Evolutionary conservation across 2,888 invertebrate species (phyloP), one percentile per base, ranked within the genome.

Genomic region (Zygogramma bicolorata): DNA sequence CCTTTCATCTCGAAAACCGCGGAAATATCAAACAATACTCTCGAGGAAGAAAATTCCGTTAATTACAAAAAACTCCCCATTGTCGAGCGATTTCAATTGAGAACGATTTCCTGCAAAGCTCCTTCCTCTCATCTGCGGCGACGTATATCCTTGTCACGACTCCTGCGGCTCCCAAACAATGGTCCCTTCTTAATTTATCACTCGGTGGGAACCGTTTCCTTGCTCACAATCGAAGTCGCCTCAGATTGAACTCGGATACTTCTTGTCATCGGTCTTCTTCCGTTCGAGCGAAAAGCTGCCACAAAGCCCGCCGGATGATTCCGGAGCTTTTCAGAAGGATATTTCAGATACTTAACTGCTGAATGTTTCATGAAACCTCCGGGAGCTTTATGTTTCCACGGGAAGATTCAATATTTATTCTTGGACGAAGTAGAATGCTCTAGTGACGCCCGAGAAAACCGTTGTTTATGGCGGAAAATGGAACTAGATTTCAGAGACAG

Each of bases 111-210:
- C 82, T 84, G 75, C 79, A 82, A 82, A 83, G 82, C 84, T 85
- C 84, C 84, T 84, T 82, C 46, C 29, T 49, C 25, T 46, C 46
- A 18, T 18, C 63, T 63, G n/a, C 27, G 25, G 53, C 59, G 71
- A 67, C 66, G 67, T 71, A 74, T 86, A 85, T 86, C 86, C 84
- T 84, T 86, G 85, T 86, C 85, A 86, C 82, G 79, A 80, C 84
- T 83, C n/a, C n/a, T n/a, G n/a, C n/a, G n/a, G n/a, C n/a, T n/a
- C 79, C 83, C 85, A 86, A 86, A 86, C 86, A 86, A 86, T 86
- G 84, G 79, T 80, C 82, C 81, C 80, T 82, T 85, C 84, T 84
- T 85, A 86, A 86, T 86, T 86, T 86, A 86, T 86, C 86, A 86
- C n/a, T n/a, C n/a, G n/a, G n/a, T n/a, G n/a, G n/a, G n/a, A n/a